Evolutionary conservation across 2,888 invertebrate species (phyloP), one percentile per base, ranked within the genome.

Genomic region (Thecocarcelia acutangulata): DNA sequence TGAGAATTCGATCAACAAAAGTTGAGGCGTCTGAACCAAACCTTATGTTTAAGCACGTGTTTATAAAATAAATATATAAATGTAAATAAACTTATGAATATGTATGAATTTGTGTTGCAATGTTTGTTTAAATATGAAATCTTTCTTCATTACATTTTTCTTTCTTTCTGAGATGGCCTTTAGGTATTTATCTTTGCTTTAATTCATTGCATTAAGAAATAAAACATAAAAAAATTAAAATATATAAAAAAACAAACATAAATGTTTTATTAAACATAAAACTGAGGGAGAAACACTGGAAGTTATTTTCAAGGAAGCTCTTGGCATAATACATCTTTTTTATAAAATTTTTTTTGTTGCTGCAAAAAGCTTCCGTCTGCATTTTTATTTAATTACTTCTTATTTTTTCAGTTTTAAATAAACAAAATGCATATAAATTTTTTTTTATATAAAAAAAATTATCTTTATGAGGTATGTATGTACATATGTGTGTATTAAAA

Each of bases 301-400:
- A 46, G 33, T 58, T 19, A 46, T 56, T 50, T 40, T 33, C 1
- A 9, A 33, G 33, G 33, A 33, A 33, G 8, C 33, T 33, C 33
- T 33, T 3, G 33, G 6, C 33, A 33, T 33, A 33, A 33, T 8
- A 33, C 5, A 33, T n/a, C n/a, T n/a, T n/a, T n/a, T n/a, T n/a
- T n/a, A n/a, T n/a, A n/a, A n/a, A 33, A 1, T 33, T 33, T 33
- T 33, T 33, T 9, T 33, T 3, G 6, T 9, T 3, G 33, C 9
- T 6, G 33, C 6, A 17, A 28, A 64, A 63, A 40, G 28, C 63
- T 48, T 77, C 63, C 56, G 37, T 42, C 56, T 58, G 56, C 37
- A 54, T 54, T 56, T 54, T 17, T 44, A 21, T 19, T 69, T 63
- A 76, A 69, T 61, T 63, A 52, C 33, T 66, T 48, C 56, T 21